A percentile compares a stretch with the other conserved stretches of the same genome.
Conservation (phyloP, 2,888 invertebrate species). For the Clistopyga incitator region DNA sequence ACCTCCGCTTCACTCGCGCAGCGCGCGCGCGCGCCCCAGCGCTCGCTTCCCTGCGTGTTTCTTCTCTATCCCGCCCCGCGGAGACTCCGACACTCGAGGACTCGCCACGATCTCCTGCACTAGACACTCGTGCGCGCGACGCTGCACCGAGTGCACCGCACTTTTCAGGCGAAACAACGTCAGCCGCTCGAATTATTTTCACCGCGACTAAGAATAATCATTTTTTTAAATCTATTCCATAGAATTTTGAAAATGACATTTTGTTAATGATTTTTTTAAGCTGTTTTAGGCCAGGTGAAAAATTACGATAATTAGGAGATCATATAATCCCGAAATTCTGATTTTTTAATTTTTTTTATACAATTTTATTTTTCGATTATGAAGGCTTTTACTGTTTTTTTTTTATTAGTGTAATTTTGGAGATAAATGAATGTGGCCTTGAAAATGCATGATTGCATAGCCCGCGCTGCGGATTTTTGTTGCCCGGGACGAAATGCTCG, state of each 20-base stretch:
- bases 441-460: background rate
- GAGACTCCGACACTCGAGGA: background rate
- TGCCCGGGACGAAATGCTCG: background rate
- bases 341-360: no score
- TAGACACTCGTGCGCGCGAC: conserved; percentile 41
- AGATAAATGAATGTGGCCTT: background rate
- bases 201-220: no score
- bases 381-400: background rate
- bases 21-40: conserved; percentile 33
- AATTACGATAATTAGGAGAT: no score
- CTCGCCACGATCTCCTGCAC: conserved; percentile 7
- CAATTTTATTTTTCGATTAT: no score
- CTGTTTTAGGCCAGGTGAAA: no score
- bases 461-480: background rate
- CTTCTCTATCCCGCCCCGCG: conserved; percentile 63
- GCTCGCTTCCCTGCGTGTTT: conserved; percentile 17
- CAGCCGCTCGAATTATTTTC: no score
- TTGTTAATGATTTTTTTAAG: no score
- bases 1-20: conserved; percentile 38
- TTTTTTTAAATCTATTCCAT: no score
- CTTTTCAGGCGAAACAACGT: no score
- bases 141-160: background rate
- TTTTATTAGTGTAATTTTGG: background rate
- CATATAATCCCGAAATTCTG: no score
- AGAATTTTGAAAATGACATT: no score